A percentile compares a stretch with the other conserved stretches of the same genome.
Evolutionary conservation across 2,797 vertebrate genomes (phyloP).

Genomic region (Myotis pilosus): DNA sequence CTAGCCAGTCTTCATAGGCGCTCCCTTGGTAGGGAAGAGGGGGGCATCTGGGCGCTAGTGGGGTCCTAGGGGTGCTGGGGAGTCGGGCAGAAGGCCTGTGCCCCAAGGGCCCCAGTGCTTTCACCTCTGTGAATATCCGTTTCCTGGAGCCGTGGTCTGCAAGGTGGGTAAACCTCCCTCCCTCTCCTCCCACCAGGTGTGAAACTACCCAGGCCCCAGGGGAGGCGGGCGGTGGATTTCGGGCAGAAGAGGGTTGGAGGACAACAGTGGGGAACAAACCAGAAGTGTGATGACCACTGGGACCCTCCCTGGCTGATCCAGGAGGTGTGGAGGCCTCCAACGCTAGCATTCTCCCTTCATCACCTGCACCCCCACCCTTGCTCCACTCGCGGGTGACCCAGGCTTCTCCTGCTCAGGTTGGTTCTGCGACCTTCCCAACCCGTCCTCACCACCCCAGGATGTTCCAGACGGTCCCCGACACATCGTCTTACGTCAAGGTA

Average conservation of each 20-base stretch:
- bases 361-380: neutral
- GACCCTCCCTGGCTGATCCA: neutral
- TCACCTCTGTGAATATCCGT: neutral
- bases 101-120: accelerated
- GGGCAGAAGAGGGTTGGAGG: neutral
- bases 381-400: neutral
- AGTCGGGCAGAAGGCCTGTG: neutral
- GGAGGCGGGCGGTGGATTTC: accelerated
- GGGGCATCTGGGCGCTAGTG: accelerated
- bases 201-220: neutral
- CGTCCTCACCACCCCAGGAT: conserved; percentile 87
- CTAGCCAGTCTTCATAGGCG: neutral
- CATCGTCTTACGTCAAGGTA: conserved; percentile 99
- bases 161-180: neutral
- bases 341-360: no score
- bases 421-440: conserved; percentile 74
- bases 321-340: accelerated
- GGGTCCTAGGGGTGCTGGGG: no score
- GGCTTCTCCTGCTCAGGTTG: conserved; percentile 75
- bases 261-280: neutral
- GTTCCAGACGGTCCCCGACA: conserved; percentile 98
- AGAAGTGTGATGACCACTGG: accelerated
- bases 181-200: neutral
- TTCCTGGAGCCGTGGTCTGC: accelerated
- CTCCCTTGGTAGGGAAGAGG: neutral